Evolutionary conservation across 2,888 invertebrate species (phyloP).

Genomic region (Tetragonisca angustula): DNA sequence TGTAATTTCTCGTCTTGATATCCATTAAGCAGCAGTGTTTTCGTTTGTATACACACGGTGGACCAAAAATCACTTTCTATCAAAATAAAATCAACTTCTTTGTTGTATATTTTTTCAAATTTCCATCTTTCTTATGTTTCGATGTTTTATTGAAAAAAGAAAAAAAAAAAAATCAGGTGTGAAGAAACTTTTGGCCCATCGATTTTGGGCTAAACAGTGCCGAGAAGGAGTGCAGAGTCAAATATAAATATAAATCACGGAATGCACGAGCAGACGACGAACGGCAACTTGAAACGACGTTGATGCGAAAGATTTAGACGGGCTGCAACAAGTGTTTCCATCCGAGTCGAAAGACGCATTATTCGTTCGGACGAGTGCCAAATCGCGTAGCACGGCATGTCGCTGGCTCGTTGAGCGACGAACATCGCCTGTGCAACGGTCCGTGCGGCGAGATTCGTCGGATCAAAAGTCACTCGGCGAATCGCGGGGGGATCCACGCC

Average conservation of each 20-base stretch:
- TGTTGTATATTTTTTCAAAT: too few species aligned
- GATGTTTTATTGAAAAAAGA: too few species aligned
- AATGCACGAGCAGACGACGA: not conserved
- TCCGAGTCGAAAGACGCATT: slow-evolving; percentile 8
- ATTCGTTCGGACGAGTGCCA: slow-evolving; percentile 7
- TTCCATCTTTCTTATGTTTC: too few species aligned
- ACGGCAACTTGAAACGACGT: not conserved
- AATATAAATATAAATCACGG: not conserved
- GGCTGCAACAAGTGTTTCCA: slow-evolving; percentile 45
- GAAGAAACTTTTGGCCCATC: too few species aligned
- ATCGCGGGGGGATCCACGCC: slow-evolving; percentile 20
- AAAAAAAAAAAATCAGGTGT: too few species aligned
- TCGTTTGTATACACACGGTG: too few species aligned
- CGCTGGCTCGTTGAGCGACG: not conserved
- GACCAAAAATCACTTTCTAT: too few species aligned
- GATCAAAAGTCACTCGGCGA: slow-evolving; percentile 41
- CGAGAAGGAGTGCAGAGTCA: too few species aligned
- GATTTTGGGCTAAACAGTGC: too few species aligned
- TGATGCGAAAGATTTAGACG: not conserved
- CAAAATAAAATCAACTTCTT: too few species aligned
- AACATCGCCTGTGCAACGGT: slow-evolving; percentile 14
- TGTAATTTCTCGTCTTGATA: too few species aligned
- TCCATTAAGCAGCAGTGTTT: too few species aligned
- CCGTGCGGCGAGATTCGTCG: slow-evolving; percentile 4
- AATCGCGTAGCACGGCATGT: not conserved